Evolutionary conservation across 2,797 vertebrate species (phyloP), one percentile per base, ranked within the genome.

Genomic region (Emydoidea blandingii): DNA sequence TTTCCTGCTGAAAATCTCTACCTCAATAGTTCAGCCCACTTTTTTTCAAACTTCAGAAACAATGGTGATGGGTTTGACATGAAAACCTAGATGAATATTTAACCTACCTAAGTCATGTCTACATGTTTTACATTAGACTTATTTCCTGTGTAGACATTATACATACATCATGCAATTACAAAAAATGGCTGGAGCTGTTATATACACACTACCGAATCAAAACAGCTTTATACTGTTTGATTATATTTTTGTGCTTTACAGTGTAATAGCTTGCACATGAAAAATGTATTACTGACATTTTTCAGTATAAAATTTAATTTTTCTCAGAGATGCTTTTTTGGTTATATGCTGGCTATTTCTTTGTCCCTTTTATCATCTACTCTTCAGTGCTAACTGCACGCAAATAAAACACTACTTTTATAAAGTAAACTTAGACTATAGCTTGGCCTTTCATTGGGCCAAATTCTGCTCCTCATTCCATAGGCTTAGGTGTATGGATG

Each of bases 101-200:
- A 98, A 96, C 90, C 87, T 97, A 91, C 44, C 79, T 94, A 95
- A 97, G 88, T 83, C 82, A 96, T 92, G 74, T 89, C 86, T 92
- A 78, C 87, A 90, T 87, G 53, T 90, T 94, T 91, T 95, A 96
- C 90, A 86, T 95, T 94, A 94, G 94, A 81, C 88, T 74, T 97
- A 84, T 91, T 95, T 96, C 87, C 93, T 92, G 23, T 81, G n/a
- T 80, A 91, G 88, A 87, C n/a, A 78, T 87, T 95, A 96, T 49
- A 83, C 29, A 50, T 87, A 83, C 91, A 81, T 81, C 90, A 89
- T 88, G 90, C 86, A 95, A 92, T 92, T 95, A 96, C 86, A 95
- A 94, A 94, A 96, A 94, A 2, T 78, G 44, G 21, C 54, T 92
- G 54, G 80, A 89, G 90, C 85, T 57, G 92, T 78, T 78, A 85